Percentiles rank a stretch among this genome's conserved stretches.
These are phyloP conservation scores for Telmatochromis brachygnathus DNA, from an alignment of 2,113 vertebrate genomes.

Conservation along the genomic window DNA sequence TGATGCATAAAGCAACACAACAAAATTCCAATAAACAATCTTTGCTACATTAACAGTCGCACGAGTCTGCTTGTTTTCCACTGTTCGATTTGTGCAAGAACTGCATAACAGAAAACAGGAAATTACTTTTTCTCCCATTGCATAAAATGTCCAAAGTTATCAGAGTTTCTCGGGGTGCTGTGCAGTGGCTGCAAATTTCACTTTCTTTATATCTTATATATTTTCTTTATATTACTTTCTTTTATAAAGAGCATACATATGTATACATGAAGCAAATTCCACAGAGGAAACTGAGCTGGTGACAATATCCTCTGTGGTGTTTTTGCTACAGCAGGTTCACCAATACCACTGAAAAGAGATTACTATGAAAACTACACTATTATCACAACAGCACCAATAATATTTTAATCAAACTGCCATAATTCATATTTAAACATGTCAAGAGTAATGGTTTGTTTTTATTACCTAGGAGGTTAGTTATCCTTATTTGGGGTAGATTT, in stretches of 20 bases:
- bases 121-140: not conserved
- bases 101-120: not conserved
- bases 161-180: not conserved
- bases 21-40: not conserved
- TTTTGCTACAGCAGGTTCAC: not conserved
- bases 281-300: not conserved
- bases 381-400: not conserved
- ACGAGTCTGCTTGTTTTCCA: not conserved
- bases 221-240: not conserved
- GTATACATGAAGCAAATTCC: not conserved
- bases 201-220: not conserved
- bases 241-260: not conserved
- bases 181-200: not conserved
- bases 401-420: not conserved
- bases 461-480: not conserved
- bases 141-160: not conserved
- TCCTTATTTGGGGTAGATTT: not conserved
- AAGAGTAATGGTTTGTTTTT: not conserved
- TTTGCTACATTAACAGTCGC: not conserved
- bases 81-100: not conserved
- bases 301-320: rapidly evolving
- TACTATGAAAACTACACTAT: not conserved
- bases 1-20: not conserved
- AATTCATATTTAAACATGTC: not conserved
- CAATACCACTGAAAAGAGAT: not conserved